Base-by-base conservation (phyloP, 2,888 invertebrate species). In the Byasa hedistus region DNA sequence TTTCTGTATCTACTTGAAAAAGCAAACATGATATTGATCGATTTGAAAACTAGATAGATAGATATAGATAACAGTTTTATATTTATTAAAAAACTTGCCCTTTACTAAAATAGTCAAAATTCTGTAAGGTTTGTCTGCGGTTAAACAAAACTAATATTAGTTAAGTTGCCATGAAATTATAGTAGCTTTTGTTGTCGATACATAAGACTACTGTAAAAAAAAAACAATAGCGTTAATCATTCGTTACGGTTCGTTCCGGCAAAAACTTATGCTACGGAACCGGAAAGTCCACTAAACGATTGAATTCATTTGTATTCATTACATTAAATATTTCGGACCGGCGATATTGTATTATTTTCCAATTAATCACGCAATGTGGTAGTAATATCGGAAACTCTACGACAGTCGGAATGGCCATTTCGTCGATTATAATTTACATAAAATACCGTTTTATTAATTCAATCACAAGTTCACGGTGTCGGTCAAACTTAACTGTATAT, bases 301-400 rank as follows among this genome's bases (percentile, higher is more conserved):
- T 8, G 21, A 52, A 36, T 64, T 62, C 56, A 56, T 55, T 61
- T 39, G 12, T 56, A 56, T 64, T 64, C 36, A 52, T 39, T 36
- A 36, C 32, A 60, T 19, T 55, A 27, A 65, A 60, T 44, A 36
- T 65, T 65, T 65, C 54, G 55, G 32, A n/a, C 51, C n/a, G 22
- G 65, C 51, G 17, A 21, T 22, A 4, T 56, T 23, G 60, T 60
- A 60, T 61, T 65, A 60, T 32, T 56, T 23, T 22, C 3, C 51
- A 12, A 56, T 65, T 61, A 61, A 61, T 61, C 56, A 57, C 22
- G 24, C 51, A 51, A 48, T 22, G 32, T 39, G 15, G 55, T 51
- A 36, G 65, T 56, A 56, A 44, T 48, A 51, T 51, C 23, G 24
- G 32, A 27, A 39, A 61, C 7, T 36, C n/a, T 51, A 57, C 60